Evolutionary conservation across 2,888 invertebrate genomes (phyloP), one percentile per base, ranked within the genome.

Genomic region (Aradus depressus): DNA sequence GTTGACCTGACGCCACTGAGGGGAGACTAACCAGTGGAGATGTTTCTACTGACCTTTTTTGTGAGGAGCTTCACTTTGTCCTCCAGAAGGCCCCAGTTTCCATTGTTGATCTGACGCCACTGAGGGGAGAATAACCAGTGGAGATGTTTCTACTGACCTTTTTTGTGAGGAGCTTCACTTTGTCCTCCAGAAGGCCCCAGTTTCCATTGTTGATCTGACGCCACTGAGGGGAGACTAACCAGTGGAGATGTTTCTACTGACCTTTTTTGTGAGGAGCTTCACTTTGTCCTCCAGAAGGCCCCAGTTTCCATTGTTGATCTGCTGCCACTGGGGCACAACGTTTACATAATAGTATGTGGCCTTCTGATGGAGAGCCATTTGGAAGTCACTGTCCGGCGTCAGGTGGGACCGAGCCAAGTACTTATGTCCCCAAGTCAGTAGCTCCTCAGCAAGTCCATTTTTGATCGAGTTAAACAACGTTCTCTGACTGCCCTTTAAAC

Each of bases 261-360:
- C n/a, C n/a, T n/a, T n/a, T n/a, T n/a, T n/a, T n/a, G n/a, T n/a
- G n/a, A n/a, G n/a, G n/a, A n/a, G n/a, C n/a, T n/a, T n/a, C n/a
- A n/a, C n/a, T n/a, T 66, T 62, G 32, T 63, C 61, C 62, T 75
- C 74, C 1, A 74, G 61, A n/a, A 63, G 62, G 45, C 67, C 61
- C 74, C 75, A 75, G 60, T 74, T 74, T 25, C 72, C 73, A 14
- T 63, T 67, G 58, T 74, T 75, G 34, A 74, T 66, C 6, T 59
- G 60, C 60, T 70, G 70, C 71, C 72, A 75, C 59, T 74, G 72
- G 0, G 74, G 74, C 12, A 67, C 68, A 1, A 64, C 66, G 58
- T 75, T 75, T 25, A 71, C 62, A 62, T 70, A 75, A 60, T 68
- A 75, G 60, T 72, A 75, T 2, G 73, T 73, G 2, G 70, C 64